Percentiles rank a stretch among this genome's conserved stretches.
Evolutionary conservation across 2,797 vertebrate species (phyloP).

Genomic region (Smutsia temminckii): DNA sequence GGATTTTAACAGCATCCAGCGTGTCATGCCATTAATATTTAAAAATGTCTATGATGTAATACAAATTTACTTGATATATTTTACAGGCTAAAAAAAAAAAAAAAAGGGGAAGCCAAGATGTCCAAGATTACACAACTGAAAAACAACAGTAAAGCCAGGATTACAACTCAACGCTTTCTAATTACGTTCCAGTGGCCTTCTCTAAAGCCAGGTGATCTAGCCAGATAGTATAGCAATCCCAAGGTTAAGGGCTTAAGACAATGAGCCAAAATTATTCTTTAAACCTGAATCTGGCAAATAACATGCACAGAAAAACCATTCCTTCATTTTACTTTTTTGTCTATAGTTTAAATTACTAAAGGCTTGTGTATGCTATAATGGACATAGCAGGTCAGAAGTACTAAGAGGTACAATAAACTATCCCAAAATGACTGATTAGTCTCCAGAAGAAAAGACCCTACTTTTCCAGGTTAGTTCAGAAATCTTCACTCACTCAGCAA

Average conservation of each 20-base stretch:
- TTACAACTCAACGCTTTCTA: slow-evolving; percentile 31
- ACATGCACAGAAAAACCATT: neutral
- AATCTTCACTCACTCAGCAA: neutral
- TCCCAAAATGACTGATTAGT: neutral
- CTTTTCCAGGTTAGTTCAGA: neutral
- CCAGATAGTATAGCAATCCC: neutral
- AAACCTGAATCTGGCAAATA: neutral
- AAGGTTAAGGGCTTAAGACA: neutral
- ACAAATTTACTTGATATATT: slow-evolving; percentile 12
- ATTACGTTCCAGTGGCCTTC: neutral
- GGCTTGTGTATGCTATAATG: neutral
- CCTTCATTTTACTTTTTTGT: neutral
- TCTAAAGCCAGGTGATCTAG: neutral
- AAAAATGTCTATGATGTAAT: slow-evolving; percentile 7
- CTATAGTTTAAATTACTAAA: neutral
- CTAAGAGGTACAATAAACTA: neutral
- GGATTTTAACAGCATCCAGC: neutral
- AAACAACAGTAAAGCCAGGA: neutral
- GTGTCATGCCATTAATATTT: neutral
- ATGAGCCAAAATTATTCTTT: neutral
- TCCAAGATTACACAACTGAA: neutral
- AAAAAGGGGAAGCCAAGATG: neutral
- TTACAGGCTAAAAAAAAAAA: neutral
- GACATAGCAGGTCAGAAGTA: neutral
- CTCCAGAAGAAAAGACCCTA: neutral